A percentile compares a stretch with the other conserved stretches of the same genome.
Conservation (phyloP, 2,888 invertebrate genomes). For the Pocota personata region DNA sequence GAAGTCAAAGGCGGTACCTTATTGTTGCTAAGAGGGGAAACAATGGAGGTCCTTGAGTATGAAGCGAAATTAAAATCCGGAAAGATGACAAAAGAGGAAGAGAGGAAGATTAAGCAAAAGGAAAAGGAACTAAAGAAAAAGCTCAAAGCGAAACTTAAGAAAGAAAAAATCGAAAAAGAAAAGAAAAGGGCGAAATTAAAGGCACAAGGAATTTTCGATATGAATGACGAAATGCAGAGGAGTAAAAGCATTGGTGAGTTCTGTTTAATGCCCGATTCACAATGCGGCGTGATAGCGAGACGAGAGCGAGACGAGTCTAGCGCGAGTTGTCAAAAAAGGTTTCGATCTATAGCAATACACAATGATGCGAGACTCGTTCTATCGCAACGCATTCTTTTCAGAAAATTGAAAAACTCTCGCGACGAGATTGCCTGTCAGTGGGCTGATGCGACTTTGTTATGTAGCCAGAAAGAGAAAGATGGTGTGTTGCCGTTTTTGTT, state of each 20-base stretch:
- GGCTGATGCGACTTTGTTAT: no score
- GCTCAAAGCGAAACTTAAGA: constrained; percentile 75
- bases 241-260: constrained; percentile 78
- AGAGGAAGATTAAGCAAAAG: constrained; percentile 77
- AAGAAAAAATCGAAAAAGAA: constrained; percentile 76
- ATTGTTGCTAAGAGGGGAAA: constrained; percentile 83
- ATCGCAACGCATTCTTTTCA: no score
- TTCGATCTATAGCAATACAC: no score
- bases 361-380: no score
- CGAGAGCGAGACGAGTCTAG: no score
- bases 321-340: no score
- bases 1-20: constrained; percentile 83
- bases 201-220: constrained; percentile 77
- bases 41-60: constrained; percentile 82
- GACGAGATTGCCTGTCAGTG: no score
- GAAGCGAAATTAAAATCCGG: constrained; percentile 76
- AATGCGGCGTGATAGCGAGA: no score
- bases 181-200: constrained; percentile 77
- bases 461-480: no score
- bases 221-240: constrained; percentile 75
- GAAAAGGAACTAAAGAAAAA: constrained; percentile 76
- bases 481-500: no score
- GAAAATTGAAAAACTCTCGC: no score
- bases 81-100: constrained; percentile 78
- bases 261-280: no score